These are phyloP conservation scores for Adoxophyes honmai DNA, from an alignment of 1,140 invertebrate species.

Conservation along the genomic window DNA sequence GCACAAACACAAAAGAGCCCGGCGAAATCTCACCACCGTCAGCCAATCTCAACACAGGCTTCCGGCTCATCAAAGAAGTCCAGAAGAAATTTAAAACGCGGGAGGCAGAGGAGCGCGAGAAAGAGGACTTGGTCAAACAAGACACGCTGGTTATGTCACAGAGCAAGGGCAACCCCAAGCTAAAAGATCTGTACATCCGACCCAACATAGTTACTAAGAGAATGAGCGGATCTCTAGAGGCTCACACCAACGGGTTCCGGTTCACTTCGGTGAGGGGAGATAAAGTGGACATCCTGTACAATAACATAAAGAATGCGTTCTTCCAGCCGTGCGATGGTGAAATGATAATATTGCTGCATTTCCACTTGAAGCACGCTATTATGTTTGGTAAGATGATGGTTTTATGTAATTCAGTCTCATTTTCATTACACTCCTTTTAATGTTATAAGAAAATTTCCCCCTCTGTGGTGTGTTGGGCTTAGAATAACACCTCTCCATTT, in stretches of 20 bases:
- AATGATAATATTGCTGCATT: constrained; percentile 99
- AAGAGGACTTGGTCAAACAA: constrained; percentile 99
- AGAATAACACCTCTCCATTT: no score
- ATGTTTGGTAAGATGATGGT: constrained; percentile 88
- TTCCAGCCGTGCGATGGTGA: constrained; percentile 99
- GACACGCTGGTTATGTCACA: constrained; percentile 97
- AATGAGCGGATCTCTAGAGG: constrained; percentile 96
- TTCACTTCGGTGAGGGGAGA: constrained; percentile 99
- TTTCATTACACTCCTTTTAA: no score
- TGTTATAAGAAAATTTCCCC: no score
- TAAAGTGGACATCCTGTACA: constrained; percentile 99
- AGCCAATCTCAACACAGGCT: constrained; percentile 97
- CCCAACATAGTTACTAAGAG: constrained; percentile 99
- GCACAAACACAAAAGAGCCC: constrained; percentile 98
- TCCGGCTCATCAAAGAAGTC: constrained; percentile 98
- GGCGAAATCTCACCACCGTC: constrained; percentile 97
- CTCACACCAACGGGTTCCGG: constrained; percentile 98
- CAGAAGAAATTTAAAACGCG: constrained; percentile 99
- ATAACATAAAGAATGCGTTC: constrained; percentile 99
- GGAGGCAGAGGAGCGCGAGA: constrained; percentile 98
- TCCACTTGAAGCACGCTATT: constrained; percentile 98
- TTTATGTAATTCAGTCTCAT: no score
- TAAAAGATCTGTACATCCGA: constrained; percentile 99
- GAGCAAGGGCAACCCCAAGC: constrained; percentile 98
- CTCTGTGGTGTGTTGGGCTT: background rate